Percentiles rank a stretch among this genome's conserved stretches.
These are phyloP conservation scores for Ia io DNA, from an alignment of 2,113 vertebrate species.

Conservation along the genomic window DNA sequence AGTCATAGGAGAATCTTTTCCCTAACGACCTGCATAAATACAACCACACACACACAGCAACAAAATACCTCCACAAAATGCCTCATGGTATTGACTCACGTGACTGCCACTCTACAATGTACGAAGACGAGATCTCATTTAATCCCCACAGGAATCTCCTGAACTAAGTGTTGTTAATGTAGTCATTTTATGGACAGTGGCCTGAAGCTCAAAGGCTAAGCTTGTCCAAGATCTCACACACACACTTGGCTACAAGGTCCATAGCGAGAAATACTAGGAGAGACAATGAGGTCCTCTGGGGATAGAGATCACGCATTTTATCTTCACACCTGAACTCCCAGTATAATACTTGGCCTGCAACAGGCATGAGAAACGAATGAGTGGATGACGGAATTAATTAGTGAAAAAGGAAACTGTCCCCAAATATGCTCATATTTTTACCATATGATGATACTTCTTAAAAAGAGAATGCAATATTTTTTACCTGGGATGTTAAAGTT, in stretches of 20 bases:
- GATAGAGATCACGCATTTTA: neutral
- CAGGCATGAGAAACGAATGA: neutral
- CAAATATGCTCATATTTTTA: neutral
- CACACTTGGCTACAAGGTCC: neutral
- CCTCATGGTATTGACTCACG: neutral
- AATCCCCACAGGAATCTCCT: neutral
- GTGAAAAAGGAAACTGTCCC: neutral
- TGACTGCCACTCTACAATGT: neutral
- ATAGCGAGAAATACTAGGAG: neutral
- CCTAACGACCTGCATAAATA: neutral
- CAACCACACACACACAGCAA: neutral
- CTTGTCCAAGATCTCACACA: neutral
- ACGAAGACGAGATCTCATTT: neutral
- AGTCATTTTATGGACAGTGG: neutral
- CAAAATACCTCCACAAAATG: neutral
- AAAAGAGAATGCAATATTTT: conserved; percentile 38
- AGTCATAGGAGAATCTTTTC: neutral
- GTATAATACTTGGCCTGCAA: neutral
- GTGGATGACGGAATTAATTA: neutral
- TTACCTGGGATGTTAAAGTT: conserved; percentile 28
- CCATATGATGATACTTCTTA: neutral
- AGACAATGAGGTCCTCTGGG: neutral
- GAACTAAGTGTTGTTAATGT: neutral
- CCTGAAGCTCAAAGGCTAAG: neutral
- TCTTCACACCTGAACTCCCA: neutral